Percentiles rank a stretch among this genome's conserved stretches.
Evolutionary conservation across 2,888 invertebrate species (phyloP).

Genomic region (Drosophila picticornis): DNA sequence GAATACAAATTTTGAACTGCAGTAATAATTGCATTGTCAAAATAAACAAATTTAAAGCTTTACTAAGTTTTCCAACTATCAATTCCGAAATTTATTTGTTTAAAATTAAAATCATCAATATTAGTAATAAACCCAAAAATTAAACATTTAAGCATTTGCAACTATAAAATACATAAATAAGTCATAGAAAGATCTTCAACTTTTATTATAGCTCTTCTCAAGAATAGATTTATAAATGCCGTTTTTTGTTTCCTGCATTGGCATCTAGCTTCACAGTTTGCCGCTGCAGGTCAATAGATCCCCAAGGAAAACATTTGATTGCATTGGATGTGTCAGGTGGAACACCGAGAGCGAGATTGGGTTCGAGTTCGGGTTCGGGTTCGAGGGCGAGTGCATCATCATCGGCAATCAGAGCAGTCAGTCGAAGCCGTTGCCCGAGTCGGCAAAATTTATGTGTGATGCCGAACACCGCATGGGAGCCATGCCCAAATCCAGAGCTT

Average conservation of each 20-base stretch:
- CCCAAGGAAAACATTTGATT: slow-evolving; percentile 32
- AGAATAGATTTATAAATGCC: not conserved
- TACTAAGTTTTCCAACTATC: not conserved
- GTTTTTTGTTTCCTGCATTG: not conserved
- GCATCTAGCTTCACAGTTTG: not conserved
- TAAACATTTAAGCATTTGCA: not conserved
- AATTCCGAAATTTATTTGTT: not conserved
- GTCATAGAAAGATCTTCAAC: not conserved
- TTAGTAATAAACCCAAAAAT: not conserved
- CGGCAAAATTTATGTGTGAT: slow-evolving; percentile 48
- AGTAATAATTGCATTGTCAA: not conserved
- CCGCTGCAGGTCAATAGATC: slow-evolving; percentile 9
- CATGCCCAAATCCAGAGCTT: slow-evolving; percentile 21
- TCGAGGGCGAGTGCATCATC: slow-evolving; percentile 30
- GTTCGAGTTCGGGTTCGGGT: not conserved
- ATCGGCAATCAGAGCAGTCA: slow-evolving; percentile 31
- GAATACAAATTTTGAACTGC: not conserved
- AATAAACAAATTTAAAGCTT: not conserved
- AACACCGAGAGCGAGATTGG: slow-evolving; percentile 23
- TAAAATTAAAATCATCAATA: not conserved
- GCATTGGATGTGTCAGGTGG: slow-evolving; percentile 50
- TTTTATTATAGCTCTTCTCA: not conserved
- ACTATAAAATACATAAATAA: not conserved
- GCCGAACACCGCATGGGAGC: slow-evolving; percentile 43
- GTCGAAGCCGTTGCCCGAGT: slow-evolving; percentile 14